phyloP scores from a whole-genome alignment of 2,113 vertebrate species.

The Microcebus murinus region DNA sequence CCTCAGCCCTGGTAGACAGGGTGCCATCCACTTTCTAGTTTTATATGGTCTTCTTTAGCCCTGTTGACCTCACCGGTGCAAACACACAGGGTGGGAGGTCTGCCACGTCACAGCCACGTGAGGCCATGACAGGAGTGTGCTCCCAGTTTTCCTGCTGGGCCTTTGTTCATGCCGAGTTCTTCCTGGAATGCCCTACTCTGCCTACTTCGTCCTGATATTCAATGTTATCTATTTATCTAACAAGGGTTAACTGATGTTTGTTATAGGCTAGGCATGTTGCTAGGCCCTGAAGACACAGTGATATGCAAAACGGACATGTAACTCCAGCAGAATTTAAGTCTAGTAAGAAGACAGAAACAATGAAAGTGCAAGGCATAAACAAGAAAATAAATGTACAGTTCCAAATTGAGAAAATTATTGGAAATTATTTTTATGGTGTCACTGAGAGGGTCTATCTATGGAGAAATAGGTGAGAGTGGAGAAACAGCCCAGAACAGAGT shows the following conservation, averaged over 20 bases:
- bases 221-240: background rate
- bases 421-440: background rate
- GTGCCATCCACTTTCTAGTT: background rate
- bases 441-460: background rate
- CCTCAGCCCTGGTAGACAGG: background rate
- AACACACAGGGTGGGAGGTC: background rate
- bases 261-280: background rate
- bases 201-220: background rate
- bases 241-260: background rate
- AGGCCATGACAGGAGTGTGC: background rate
- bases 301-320: background rate
- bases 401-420: background rate
- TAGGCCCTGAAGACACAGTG: background rate
- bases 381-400: background rate
- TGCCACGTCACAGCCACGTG: background rate
- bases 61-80: background rate
- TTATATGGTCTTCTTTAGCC: background rate
- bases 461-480: background rate
- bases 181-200: background rate
- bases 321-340: background rate
- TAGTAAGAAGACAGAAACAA: background rate
- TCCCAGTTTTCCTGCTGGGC: background rate
- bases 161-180: background rate
- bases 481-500: background rate
- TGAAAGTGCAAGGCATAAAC: background rate